These are phyloP conservation scores for Gobius niger DNA, from an alignment of 2,113 vertebrate species.

Conservation along the genomic window DNA sequence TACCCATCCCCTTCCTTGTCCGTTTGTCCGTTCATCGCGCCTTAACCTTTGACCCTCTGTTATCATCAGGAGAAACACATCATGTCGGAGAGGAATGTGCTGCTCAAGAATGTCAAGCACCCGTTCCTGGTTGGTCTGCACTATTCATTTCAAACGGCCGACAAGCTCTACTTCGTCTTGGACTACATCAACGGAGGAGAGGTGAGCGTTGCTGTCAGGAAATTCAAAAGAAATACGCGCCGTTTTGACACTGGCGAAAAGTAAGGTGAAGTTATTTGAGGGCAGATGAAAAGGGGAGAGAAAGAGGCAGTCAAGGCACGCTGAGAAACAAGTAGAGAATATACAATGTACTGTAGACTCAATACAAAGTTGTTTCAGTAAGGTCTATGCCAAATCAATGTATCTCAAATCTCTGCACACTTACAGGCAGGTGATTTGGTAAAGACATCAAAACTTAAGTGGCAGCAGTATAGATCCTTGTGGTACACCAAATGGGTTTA, in stretches of 20 bases:
- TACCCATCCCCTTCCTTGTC: not conserved
- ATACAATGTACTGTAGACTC: too few relatives aligned
- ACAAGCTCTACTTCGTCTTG: conserved; percentile 94
- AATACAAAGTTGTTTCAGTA: too few relatives aligned
- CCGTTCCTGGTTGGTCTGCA: conserved; percentile 97
- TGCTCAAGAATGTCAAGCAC: conserved; percentile 97
- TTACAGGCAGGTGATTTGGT: not conserved
- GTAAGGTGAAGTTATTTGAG: not conserved
- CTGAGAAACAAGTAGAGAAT: not conserved
- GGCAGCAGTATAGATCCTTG: not conserved
- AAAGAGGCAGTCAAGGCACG: not conserved
- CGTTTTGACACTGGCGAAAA: not conserved
- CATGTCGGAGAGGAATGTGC: conserved; percentile 96
- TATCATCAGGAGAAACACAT: conserved; percentile 94
- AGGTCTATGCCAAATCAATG: too few relatives aligned
- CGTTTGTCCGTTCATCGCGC: not conserved
- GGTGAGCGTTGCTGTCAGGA: conserved; percentile 75
- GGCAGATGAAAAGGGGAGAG: not conserved
- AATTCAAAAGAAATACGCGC: not conserved
- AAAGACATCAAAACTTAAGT: not conserved
- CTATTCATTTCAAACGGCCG: conserved; percentile 96
- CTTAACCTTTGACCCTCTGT: conserved; percentile 15
- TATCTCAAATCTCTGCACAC: too few relatives aligned
- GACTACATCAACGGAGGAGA: conserved; percentile 99
- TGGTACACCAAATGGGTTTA: not conserved